phyloP scores from a whole-genome alignment of 2,797 vertebrate genomes.

The Hozukius guyotensis region DNA sequence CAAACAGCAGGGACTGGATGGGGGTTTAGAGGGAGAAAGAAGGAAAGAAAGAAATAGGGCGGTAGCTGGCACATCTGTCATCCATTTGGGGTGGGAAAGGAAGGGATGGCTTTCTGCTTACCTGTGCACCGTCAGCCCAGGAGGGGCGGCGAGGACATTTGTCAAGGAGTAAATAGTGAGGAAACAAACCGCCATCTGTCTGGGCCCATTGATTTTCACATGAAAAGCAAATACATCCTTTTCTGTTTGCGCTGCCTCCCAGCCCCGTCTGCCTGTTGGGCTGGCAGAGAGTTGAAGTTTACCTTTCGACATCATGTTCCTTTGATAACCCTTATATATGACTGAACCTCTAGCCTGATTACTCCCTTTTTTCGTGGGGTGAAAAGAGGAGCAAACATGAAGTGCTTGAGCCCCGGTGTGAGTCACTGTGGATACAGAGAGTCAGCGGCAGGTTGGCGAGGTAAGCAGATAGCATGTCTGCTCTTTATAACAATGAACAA shows the following conservation, averaged over 20 bases:
- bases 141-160: slow-evolving; percentile 69
- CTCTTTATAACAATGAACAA: slow-evolving; percentile 45
- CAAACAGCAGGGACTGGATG: slow-evolving; percentile 18
- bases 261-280: slow-evolving; percentile 57
- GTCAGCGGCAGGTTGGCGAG: slow-evolving; percentile 13
- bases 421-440: slow-evolving; percentile 31
- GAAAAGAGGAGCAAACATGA: slow-evolving; percentile 46
- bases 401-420: slow-evolving; percentile 31
- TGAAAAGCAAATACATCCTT: slow-evolving; percentile 79
- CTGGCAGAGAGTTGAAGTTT: slow-evolving; percentile 56
- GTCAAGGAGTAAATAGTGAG: slow-evolving; percentile 77
- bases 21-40: neutral
- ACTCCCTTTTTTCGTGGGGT: slow-evolving; percentile 38
- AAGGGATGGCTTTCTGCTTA: slow-evolving; percentile 62
- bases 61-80: slow-evolving; percentile 52
- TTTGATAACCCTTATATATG: slow-evolving; percentile 67
- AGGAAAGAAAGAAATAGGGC: slow-evolving; percentile 18
- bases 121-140: slow-evolving; percentile 62
- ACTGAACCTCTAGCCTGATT: slow-evolving; percentile 40
- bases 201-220: slow-evolving; percentile 79
- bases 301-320: slow-evolving; percentile 72
- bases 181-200: slow-evolving; percentile 80
- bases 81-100: slow-evolving; percentile 46
- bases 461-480: slow-evolving; percentile 28
- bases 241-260: slow-evolving; percentile 72